Evolutionary conservation across 30 jellyfish, hydroid and myxozoan species (phyloP).

Genomic region (Hydra vulgaris): DNA sequence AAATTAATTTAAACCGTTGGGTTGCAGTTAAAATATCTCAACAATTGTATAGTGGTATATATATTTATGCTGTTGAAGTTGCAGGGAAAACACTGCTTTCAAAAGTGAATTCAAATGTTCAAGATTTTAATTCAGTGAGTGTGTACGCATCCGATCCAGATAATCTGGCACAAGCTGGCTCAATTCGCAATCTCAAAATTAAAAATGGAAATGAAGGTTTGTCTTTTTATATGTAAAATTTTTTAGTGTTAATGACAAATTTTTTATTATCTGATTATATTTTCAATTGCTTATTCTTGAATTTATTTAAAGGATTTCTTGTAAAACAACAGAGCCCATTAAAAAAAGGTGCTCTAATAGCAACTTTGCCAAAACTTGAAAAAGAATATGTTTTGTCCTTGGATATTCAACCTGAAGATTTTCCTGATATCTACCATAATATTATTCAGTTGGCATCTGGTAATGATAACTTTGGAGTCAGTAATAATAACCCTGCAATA

Average conservation of each 20-base stretch:
- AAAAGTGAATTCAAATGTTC: not conserved
- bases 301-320: not conserved
- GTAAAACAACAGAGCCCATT: not conserved
- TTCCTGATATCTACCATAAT: not conserved
- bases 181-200: not conserved
- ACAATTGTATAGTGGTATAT: not conserved
- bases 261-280: no score
- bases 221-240: not conserved
- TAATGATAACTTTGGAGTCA: not conserved
- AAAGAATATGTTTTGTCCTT: constrained; percentile 8
- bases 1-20: not conserved
- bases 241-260: not conserved
- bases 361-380: constrained; percentile 4
- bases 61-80: not conserved
- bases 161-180: not conserved
- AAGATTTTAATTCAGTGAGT: not conserved
- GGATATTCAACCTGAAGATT: not conserved
- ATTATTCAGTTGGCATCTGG: not conserved
- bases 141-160: not conserved
- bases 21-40: not conserved
- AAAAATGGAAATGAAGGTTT: not conserved
- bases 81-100: not conserved
- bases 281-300: no score
- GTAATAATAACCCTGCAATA: constrained; percentile 2
- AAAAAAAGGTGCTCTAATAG: not conserved